Conservation (phyloP, 2,888 invertebrate species). For the Caenorhabditis sinica region DNA sequence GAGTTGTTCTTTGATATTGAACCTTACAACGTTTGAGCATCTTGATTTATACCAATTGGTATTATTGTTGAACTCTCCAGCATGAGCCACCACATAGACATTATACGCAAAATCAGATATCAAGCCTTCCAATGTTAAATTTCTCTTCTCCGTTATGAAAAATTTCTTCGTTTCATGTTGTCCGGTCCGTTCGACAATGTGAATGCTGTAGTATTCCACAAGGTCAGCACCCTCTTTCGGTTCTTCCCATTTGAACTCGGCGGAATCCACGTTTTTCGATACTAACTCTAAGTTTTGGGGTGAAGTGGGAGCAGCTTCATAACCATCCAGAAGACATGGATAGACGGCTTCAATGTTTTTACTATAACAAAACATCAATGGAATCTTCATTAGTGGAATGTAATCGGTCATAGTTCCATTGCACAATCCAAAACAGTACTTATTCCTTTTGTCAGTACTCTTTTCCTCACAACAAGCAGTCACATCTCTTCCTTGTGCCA, state of each 20-base stretch:
- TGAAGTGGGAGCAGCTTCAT: constrained; percentile 71
- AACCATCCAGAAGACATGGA: constrained; percentile 75
- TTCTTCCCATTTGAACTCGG: constrained; percentile 54
- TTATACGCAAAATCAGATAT: constrained; percentile 55
- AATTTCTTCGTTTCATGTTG: background rate
- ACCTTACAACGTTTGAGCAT: constrained; percentile 55
- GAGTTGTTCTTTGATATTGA: constrained; percentile 49
- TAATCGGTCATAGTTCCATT: constrained; percentile 65
- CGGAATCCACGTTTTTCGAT: constrained; percentile 20
- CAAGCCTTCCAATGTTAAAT: constrained; percentile 46
- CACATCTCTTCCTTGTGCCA: constrained; percentile 80
- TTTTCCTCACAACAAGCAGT: constrained; percentile 75
- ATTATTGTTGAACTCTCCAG: background rate
- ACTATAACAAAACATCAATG: constrained; percentile 77
- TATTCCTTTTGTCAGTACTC: constrained; percentile 69
- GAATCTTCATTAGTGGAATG: constrained; percentile 13
- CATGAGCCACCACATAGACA: constrained; percentile 65
- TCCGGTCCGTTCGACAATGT: constrained; percentile 45
- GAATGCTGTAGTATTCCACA: constrained; percentile 57
- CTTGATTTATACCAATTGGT: constrained; percentile 47
- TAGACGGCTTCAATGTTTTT: constrained; percentile 78
- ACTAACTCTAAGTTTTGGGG: constrained; percentile 67
- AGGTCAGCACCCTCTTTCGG: constrained; percentile 45
- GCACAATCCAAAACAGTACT: constrained; percentile 79
- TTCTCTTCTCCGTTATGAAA: constrained; percentile 38